Evolutionary conservation across 1,140 invertebrate genomes (phyloP).

Genomic region (Drosophila sechellia): DNA sequence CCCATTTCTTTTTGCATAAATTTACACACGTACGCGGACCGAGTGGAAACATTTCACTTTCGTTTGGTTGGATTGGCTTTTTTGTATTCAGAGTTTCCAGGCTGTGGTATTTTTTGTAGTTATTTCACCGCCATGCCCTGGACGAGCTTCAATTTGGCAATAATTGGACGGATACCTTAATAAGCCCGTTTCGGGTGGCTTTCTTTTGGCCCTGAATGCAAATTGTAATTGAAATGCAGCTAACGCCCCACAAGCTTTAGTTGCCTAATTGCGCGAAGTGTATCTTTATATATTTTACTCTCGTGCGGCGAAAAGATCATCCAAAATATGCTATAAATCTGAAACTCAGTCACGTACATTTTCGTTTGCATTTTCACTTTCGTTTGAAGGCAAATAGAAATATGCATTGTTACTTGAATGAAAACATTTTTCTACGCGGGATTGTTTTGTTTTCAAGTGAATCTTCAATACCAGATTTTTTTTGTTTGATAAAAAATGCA

Average conservation of each 20-base stretch:
- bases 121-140: conserved; percentile 18
- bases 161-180: conserved; percentile 78
- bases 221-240: conserved; percentile 78
- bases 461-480: no score
- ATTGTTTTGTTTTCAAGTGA: no score
- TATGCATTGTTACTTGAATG: neutral
- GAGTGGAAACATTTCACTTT: conserved; percentile 72
- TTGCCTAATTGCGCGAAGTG: conserved; percentile 52
- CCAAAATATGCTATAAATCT: conserved; percentile 47
- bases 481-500: neutral
- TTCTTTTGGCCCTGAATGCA: conserved; percentile 79
- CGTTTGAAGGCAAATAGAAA: conserved; percentile 24
- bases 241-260: conserved; percentile 40
- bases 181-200: conserved; percentile 58
- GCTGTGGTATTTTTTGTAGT: neutral
- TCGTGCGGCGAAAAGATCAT: conserved; percentile 42
- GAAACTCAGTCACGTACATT: conserved; percentile 59
- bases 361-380: conserved; percentile 68
- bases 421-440: neutral
- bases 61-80: conserved; percentile 45
- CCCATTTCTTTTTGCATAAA: conserved; percentile 49
- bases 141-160: conserved; percentile 72
- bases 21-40: conserved; percentile 48
- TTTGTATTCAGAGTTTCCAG: conserved; percentile 47
- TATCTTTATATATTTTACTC: conserved; percentile 30